Evolutionary conservation across 2,888 invertebrate genomes (phyloP).

Genomic region (Xestia ashworthii): DNA sequence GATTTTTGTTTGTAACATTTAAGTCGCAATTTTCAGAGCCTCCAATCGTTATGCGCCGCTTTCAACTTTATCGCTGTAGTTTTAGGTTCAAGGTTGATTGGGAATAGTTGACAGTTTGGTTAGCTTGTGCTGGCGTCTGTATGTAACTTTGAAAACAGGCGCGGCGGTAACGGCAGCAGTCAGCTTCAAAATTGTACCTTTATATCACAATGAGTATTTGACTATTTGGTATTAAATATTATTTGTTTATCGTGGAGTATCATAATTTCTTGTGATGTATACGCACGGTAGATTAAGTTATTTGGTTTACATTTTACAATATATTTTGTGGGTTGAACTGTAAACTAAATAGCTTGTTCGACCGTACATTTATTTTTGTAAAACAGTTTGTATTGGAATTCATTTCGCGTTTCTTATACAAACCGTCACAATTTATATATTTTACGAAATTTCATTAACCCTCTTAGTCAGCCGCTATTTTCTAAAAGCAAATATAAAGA

Average conservation of each 20-base stretch:
- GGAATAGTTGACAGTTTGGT: too few species aligned
- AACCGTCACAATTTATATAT: neutral
- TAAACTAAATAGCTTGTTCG: too few species aligned
- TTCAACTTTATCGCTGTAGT: too few species aligned
- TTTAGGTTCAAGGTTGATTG: too few species aligned
- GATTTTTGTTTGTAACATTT: neutral
- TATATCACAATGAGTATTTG: neutral
- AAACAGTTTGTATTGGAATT: neutral
- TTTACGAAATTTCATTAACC: neutral
- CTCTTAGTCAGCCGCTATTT: slow-evolving; percentile 48
- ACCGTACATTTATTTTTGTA: neutral
- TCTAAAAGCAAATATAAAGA: slow-evolving; percentile 26
- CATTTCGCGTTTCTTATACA: neutral
- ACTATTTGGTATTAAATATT: neutral
- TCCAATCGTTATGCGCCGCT: too few species aligned
- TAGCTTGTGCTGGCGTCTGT: too few species aligned
- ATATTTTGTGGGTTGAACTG: too few species aligned
- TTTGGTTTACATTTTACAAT: too few species aligned
- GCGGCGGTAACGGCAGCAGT: neutral
- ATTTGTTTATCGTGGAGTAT: neutral
- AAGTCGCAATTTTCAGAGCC: neutral
- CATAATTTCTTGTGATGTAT: neutral
- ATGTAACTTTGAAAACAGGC: too few species aligned
- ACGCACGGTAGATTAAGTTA: too few species aligned
- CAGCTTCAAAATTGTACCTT: neutral